phyloP scores from a whole-genome alignment of 2,797 vertebrate species.

The Hydrophis major region DNA sequence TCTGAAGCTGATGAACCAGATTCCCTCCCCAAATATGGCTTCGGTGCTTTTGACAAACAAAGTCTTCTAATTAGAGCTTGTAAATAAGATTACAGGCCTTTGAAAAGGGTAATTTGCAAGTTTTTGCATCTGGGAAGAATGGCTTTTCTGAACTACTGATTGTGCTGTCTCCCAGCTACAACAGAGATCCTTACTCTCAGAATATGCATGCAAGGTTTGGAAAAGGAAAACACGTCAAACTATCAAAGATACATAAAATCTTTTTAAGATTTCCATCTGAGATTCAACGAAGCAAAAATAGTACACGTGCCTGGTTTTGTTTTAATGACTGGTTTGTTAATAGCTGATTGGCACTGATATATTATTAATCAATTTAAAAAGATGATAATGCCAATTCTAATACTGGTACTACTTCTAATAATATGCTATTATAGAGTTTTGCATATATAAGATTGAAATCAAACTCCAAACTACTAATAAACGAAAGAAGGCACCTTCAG shows the following conservation, averaged over 20 bases:
- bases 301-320: neutral
- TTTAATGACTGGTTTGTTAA: neutral
- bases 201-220: constrained; percentile 52
- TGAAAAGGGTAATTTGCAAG: constrained; percentile 74
- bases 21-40: constrained; percentile 72
- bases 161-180: constrained; percentile 65
- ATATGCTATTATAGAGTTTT: neutral
- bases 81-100: constrained; percentile 75
- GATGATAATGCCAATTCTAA: neutral
- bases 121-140: constrained; percentile 66
- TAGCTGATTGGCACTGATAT: neutral
- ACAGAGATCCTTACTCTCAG: constrained; percentile 43
- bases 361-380: neutral
- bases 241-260: neutral
- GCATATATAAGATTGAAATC: neutral
- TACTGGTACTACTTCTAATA: neutral
- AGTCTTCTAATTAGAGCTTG: constrained; percentile 74
- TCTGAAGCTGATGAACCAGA: constrained; percentile 68
- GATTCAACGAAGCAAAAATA: neutral
- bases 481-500: neutral
- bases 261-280: neutral
- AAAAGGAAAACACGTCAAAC: constrained; percentile 60
- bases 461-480: neutral
- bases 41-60: constrained; percentile 76
- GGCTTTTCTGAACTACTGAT: constrained; percentile 55